Evolutionary conservation across 1,140 invertebrate genomes (phyloP), one percentile per base, ranked within the genome.

Genomic region (Ceratosolen solmsi): DNA sequence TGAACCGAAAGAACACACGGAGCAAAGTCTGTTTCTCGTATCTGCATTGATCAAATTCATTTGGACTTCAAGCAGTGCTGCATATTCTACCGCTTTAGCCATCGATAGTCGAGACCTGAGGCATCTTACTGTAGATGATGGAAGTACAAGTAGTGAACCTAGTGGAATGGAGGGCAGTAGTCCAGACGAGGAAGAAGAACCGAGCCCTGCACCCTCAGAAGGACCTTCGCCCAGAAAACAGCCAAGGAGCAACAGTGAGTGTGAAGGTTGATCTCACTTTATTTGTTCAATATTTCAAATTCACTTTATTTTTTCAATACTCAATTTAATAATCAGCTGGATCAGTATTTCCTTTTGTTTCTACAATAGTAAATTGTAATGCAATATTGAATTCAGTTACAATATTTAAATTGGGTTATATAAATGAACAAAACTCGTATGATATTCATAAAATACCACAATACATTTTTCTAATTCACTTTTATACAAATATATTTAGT

Each of bases 1-100:
- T 83, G 97, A 98, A 85, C 95, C 97, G 0, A 96, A 96, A 85
- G 96, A 97, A 84, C 97, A 98, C 87, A 98, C 96, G 1, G 97
- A 98, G 92, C 97, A 98, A 91, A 98, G 97, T 84, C 92, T 98
- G 65, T 97, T 96, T 88, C 92, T 98, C 76, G 96, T 97, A 1
- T 98, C 97, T 2, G 96, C 96, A 9, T 88, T 98, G 54, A 96
- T 97, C 65, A 97, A 98, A 87, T 95, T 96, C 85, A 95, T 98
- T 87, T 98, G 97, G 97, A 95, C 95, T 8, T 94, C 95, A 65
- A 95, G 94, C 87, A 94, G 92, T 75, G 93, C 91, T 80, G 90
- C 86, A 70, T 92, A 90, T 86, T 90, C 87, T 36, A 93, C 88
- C 80, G 89, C 92, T 17, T 82, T 90, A 27, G 82, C 87, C 54